Evolutionary conservation across 2,888 invertebrate species (phyloP).

Genomic region (Campoplex nolae): DNA sequence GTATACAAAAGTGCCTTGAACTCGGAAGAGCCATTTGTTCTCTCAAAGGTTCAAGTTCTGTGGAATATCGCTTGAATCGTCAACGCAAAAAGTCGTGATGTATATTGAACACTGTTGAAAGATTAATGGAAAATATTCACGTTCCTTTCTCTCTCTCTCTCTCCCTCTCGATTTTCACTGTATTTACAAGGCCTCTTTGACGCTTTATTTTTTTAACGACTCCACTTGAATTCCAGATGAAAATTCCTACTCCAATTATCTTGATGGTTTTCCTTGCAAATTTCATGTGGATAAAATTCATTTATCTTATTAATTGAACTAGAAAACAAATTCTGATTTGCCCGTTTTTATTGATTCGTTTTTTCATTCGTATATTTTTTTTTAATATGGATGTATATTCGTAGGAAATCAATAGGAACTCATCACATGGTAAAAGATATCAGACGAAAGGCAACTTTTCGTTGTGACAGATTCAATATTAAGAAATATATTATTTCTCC

Average conservation of each 20-base stretch:
- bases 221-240: not conserved
- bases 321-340: not conserved
- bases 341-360: no score
- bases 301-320: not conserved
- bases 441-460: not conserved
- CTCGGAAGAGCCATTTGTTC: conserved; percentile 63
- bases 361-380: not conserved
- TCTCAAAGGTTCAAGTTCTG: conserved; percentile 45
- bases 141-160: not conserved
- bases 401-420: not conserved
- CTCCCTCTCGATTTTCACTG: not conserved
- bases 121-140: conserved; percentile 6
- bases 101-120: not conserved
- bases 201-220: not conserved
- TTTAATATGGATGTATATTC: not conserved
- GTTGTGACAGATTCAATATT: conserved; percentile 5
- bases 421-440: not conserved
- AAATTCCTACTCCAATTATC: conserved; percentile 11
- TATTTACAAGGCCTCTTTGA: conserved; percentile 5
- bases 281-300: not conserved
- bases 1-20: conserved; percentile 41
- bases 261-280: not conserved
- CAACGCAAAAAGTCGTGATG: not conserved
- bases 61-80: conserved; percentile 16
- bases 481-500: not conserved